Percentiles rank a stretch among this genome's conserved stretches.
These are phyloP conservation scores for Pseudachorutes palmiensis DNA, from an alignment of 1,140 invertebrate genomes.

Conservation along the genomic window DNA sequence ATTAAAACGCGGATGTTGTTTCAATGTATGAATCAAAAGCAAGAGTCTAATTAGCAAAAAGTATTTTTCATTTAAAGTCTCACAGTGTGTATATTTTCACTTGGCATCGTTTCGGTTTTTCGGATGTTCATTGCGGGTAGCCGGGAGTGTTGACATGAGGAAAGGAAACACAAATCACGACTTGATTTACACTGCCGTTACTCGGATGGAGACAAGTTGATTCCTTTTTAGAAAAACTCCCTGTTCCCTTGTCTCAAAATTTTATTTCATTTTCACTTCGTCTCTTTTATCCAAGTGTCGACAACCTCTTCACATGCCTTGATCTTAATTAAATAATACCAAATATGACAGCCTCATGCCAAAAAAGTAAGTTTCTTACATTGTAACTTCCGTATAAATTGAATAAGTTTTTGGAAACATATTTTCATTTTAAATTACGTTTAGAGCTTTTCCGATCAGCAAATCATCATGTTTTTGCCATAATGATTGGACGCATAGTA, in stretches of 20 bases:
- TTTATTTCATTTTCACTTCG: conserved; percentile 7
- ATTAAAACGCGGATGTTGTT: not conserved
- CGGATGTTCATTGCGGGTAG: not conserved
- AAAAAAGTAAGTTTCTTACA: conserved; percentile 9
- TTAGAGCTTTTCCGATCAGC: not conserved
- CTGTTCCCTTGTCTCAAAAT: conserved; percentile 28
- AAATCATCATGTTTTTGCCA: not conserved
- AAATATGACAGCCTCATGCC: not conserved
- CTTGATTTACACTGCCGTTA: conserved; percentile 32
- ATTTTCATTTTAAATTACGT: not conserved
- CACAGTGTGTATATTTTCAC: not conserved
- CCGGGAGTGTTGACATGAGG: not conserved
- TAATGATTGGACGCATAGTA: not conserved
- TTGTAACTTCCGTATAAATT: not conserved
- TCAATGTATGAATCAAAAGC: not conserved
- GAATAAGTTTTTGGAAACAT: not conserved
- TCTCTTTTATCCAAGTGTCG: not conserved
- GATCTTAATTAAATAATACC: conserved; percentile 1
- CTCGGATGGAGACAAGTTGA: conserved; percentile 27
- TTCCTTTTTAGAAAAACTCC: conserved; percentile 18
- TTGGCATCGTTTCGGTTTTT: not conserved
- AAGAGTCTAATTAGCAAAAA: not conserved
- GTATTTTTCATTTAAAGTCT: conserved; percentile 30
- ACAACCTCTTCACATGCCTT: not conserved
- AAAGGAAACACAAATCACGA: conserved; percentile 36